These are phyloP conservation scores for Mesoclemmys tuberculata DNA, from an alignment of 2,113 vertebrate species.

Conservation along the genomic window DNA sequence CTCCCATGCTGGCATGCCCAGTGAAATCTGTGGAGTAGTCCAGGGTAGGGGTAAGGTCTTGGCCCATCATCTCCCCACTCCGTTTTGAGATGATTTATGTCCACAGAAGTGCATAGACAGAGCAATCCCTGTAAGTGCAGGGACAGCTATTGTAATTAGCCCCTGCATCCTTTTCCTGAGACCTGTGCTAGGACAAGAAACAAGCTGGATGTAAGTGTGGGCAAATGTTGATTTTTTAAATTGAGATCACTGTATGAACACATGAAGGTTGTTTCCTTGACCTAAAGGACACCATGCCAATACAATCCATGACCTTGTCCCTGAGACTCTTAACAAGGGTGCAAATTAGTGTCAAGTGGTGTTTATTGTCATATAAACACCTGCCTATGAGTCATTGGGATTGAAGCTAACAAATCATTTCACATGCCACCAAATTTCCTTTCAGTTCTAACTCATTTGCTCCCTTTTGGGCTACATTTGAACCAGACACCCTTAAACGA, in stretches of 20 bases:
- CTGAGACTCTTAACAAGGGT: neutral
- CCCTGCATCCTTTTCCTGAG: neutral
- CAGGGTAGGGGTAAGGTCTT: neutral
- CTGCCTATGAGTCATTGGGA: neutral
- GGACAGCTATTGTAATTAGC: neutral
- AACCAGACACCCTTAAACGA: neutral
- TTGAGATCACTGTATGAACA: neutral
- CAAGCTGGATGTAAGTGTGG: neutral
- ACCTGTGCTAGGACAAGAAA: neutral
- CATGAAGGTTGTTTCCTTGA: neutral
- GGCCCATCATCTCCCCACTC: neutral
- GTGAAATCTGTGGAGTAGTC: neutral
- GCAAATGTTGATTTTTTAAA: neutral
- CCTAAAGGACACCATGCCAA: neutral
- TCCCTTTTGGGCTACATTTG: neutral
- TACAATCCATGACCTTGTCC: neutral
- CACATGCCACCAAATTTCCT: neutral
- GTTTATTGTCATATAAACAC: neutral
- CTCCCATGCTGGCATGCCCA: neutral
- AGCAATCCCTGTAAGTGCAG: neutral
- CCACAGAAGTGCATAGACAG: neutral
- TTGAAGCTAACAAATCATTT: neutral
- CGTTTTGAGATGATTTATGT: neutral
- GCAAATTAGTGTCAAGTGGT: neutral
- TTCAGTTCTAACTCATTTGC: neutral